A percentile compares a stretch with the other conserved stretches of the same genome.
Conservation (phyloP, 1,140 invertebrate genomes). For the Zaprionus capensis region DNA sequence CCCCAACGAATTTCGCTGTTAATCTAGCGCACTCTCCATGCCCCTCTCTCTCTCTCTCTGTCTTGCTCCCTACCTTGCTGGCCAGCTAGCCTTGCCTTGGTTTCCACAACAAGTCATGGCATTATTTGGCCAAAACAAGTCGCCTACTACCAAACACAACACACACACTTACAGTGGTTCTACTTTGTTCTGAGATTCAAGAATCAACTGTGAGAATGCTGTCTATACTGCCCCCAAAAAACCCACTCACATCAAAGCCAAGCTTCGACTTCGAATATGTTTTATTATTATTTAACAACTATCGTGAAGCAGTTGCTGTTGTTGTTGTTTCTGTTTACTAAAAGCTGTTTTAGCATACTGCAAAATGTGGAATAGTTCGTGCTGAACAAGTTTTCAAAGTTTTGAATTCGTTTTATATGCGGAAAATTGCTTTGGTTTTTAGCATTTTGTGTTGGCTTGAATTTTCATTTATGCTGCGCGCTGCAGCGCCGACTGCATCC, state of each 20-base stretch:
- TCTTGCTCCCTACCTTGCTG: background rate
- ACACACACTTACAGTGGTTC: constrained; percentile 14
- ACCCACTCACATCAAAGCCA: constrained; percentile 64
- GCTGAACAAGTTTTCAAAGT: constrained; percentile 67
- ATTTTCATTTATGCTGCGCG: constrained; percentile 49
- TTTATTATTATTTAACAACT: constrained; percentile 68
- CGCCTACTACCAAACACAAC: constrained; percentile 66
- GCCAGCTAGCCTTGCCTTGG: constrained; percentile 66
- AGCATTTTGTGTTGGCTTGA: constrained; percentile 33
- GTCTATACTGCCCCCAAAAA: constrained; percentile 43
- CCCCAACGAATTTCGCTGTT: constrained; percentile 70
- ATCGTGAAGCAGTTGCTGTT: constrained; percentile 50
- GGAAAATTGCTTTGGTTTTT: constrained; percentile 45
- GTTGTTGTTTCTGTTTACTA: constrained; percentile 49
- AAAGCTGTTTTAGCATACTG: constrained; percentile 48
- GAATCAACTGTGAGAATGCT: constrained; percentile 59
- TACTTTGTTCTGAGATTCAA: constrained; percentile 15
- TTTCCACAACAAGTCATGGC: constrained; percentile 75
- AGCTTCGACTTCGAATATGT: constrained; percentile 54
- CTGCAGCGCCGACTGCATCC: constrained; percentile 55
- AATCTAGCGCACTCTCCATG: constrained; percentile 27
- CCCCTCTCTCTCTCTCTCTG: constrained; percentile 2
- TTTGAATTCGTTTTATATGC: constrained; percentile 36
- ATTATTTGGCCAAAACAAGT: constrained; percentile 81
- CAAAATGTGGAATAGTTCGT: constrained; percentile 57